Base-by-base conservation (phyloP, 2,113 vertebrate species). In the Engraulis encrasicolus region DNA sequence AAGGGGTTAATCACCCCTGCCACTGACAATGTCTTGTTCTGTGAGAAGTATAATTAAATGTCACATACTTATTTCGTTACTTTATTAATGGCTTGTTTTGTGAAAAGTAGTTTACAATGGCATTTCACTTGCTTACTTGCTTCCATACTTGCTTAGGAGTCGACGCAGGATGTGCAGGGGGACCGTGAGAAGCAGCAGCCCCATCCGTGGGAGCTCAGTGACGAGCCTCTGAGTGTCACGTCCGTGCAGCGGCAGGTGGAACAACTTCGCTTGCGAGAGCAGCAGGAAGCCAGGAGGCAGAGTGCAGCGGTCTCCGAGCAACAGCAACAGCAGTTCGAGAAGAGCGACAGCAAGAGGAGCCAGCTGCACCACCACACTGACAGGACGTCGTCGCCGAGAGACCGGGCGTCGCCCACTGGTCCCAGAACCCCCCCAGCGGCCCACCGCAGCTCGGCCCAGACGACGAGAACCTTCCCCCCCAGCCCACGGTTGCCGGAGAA, bases 261-360 rank as follows among this genome's bases (percentile, higher is more conserved):
- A 71, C 91, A 91, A 74, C 87, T 95, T 82, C 88, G 92, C 48
- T 81, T 94, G n/a, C 92, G 86, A 61, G 92, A 93, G 23, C 91
- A 93, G 91, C 91, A 93, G 91, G 93, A 95, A 87, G 87, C 3
- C 0, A 85, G 58, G 23, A 89, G 84, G 54, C 78, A 86, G 19
- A n/a, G n/a, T n/a, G n/a, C n/a, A n/a, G n/a, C 74, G 40, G 74
- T 82, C 49, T 82, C 40, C 0, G 19, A 81, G 80, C 74, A 54
- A 34, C 34, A 83, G 0, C 84, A 9, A 20, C 7, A 48, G 80
- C 6, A 90, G 81, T n/a, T n/a, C 81, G 91, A 89, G 78, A 85
- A 23, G 31, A 92, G 81, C 78, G 82, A 85, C 48, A 92, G 80
- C 87, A 79, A 81, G 37, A 50, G 90, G 74, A 36, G 27, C 27